Base-by-base conservation (phyloP, 2,113 vertebrate species). In the Procapra przewalskii region DNA sequence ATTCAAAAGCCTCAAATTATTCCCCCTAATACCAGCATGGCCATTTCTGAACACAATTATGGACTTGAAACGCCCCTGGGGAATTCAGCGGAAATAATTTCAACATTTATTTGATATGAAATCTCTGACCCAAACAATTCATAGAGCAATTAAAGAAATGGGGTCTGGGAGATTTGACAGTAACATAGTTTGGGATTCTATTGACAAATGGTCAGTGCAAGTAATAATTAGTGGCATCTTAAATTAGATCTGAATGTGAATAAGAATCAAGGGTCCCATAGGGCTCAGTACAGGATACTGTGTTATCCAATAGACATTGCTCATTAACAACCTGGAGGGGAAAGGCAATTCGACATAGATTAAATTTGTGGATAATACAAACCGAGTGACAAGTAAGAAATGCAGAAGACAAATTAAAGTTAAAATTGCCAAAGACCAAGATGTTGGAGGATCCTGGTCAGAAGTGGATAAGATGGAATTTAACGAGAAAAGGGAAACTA, bases 61-160 rank as follows among this genome's bases (percentile, higher is more conserved):
- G 12, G 91, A 93, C 75, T 92, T 94, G 96, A 96, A 96, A 67
- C 48, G 29, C 71, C 95, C 21, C 96, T 91, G 94, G 97, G 91
- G 97, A 98, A 96, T 97, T 97, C 91, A 77, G 83, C 82, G 57
- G 91, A 97, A 97, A 97, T 98, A 95, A 97, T 97, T 95, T 95
- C 85, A 97, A 96, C 90, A 91, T 97, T 97, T 95, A 98, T 96
- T 96, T 97, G 94, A 98, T 97, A 88, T 88, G 95, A 96, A 98
- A 97, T 92, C 93, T 98, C 97, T 98, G 97, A 97, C 97, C 97
- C 84, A 95, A 88, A 90, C 71, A 97, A 98, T 97, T 98, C 97
- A 97, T 95, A 94, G 95, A 93, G 86, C 90, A 96, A 97, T 97
- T 94, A 96, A 87, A 93, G 91, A 91, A 80, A 29, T 43, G 54